These are phyloP conservation scores for Choristoneura fumiferana DNA, from an alignment of 1,140 invertebrate genomes.

Conservation along the genomic window DNA sequence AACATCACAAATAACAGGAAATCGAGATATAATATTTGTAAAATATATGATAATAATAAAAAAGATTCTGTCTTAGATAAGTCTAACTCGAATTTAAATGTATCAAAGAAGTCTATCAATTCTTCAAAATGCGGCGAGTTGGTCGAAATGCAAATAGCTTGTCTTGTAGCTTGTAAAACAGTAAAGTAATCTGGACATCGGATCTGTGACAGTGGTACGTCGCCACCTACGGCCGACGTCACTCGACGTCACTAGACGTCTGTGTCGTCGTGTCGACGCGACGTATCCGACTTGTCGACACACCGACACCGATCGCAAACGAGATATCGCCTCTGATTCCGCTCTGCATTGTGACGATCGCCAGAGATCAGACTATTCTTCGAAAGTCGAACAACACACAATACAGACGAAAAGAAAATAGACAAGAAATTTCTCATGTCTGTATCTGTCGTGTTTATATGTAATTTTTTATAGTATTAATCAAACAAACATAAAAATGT, in stretches of 20 bases:
- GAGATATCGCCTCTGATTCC: slow-evolving; percentile 34
- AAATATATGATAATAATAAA: no score
- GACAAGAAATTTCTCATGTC: background rate
- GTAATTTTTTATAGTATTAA: slow-evolving; percentile 3
- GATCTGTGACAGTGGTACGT: slow-evolving; percentile 38
- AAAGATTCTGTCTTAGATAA: no score
- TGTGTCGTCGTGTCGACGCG: slow-evolving; percentile 47
- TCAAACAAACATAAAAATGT: slow-evolving; percentile 28
- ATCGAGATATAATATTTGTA: no score
- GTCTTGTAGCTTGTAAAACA: slow-evolving; percentile 51
- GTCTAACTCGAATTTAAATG: no score
- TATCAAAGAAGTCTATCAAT: background rate
- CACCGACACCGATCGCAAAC: slow-evolving; percentile 49
- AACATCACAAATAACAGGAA: no score
- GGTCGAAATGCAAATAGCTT: slow-evolving; percentile 57
- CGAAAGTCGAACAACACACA: slow-evolving; percentile 24
- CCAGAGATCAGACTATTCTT: slow-evolving; percentile 45
- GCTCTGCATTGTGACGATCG: slow-evolving; percentile 28
- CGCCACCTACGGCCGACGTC: slow-evolving; percentile 42
- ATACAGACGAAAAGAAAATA: background rate
- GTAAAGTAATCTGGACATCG: slow-evolving; percentile 46
- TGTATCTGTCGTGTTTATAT: slow-evolving; percentile 8
- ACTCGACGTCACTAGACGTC: slow-evolving; percentile 22
- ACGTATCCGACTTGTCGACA: slow-evolving; percentile 32
- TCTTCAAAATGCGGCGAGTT: background rate